These are phyloP conservation scores for Drosophila ezoana DNA, from an alignment of 2,888 invertebrate genomes.

Conservation along the genomic window DNA sequence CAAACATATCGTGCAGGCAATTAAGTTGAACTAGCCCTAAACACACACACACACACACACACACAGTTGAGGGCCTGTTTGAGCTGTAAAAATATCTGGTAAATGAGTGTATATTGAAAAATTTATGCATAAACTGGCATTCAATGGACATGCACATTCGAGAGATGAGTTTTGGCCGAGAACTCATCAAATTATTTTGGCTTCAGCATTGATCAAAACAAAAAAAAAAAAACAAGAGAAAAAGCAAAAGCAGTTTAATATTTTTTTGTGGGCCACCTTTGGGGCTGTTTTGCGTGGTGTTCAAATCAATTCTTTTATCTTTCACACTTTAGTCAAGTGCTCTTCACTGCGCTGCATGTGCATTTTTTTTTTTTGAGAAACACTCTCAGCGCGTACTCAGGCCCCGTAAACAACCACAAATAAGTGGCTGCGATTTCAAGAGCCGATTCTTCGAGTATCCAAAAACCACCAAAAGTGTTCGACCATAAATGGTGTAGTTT, in stretches of 20 bases:
- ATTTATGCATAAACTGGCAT: slow-evolving; percentile 34
- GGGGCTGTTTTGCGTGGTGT: too few species aligned
- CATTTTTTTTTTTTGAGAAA: neutral
- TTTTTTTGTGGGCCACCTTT: neutral
- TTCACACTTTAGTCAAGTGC: slow-evolving; percentile 42
- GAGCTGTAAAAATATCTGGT: slow-evolving; percentile 21
- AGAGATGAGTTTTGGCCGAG: slow-evolving; percentile 8
- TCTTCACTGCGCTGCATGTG: neutral
- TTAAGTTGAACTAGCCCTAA: slow-evolving; percentile 51
- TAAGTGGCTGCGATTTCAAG: slow-evolving; percentile 31
- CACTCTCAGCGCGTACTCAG: slow-evolving; percentile 23
- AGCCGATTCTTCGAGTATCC: slow-evolving; percentile 8
- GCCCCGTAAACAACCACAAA: slow-evolving; percentile 20
- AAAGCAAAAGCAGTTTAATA: neutral
- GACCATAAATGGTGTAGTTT: neutral
- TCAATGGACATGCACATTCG: slow-evolving; percentile 30
- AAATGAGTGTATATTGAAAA: slow-evolving; percentile 29
- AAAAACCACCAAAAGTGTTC: neutral
- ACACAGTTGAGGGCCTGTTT: slow-evolving; percentile 1
- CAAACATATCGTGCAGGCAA: slow-evolving; percentile 60
- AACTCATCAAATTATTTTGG: slow-evolving; percentile 25
- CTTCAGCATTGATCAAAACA: too few species aligned
- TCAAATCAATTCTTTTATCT: slow-evolving; percentile 2
- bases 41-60: slow-evolving; percentile 5
- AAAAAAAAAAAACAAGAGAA: neutral